Evolutionary conservation across 2,113 vertebrate genomes (phyloP).

Genomic region (Tragelaphus buxtoni): DNA sequence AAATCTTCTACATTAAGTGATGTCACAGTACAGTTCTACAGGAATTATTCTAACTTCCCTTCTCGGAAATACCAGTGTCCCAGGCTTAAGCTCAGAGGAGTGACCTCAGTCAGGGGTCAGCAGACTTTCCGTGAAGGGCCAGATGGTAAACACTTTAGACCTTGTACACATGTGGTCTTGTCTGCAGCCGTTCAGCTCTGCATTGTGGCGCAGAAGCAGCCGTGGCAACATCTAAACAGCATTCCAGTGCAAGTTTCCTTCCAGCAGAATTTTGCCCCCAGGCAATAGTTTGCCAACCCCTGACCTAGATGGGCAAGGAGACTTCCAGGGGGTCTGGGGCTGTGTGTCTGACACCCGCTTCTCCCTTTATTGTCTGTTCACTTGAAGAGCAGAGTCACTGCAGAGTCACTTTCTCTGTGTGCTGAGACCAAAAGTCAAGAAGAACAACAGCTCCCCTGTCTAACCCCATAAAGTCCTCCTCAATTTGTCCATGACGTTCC

Average conservation of each 20-base stretch:
- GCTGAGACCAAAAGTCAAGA: not conserved
- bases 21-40: not conserved
- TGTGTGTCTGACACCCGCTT: not conserved
- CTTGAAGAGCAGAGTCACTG: not conserved
- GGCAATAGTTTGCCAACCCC: not conserved
- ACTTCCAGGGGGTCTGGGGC: not conserved
- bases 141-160: not conserved
- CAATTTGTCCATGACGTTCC: rapidly evolving
- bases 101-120: not conserved
- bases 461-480: not conserved
- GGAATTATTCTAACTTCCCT: not conserved
- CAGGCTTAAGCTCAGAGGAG: not conserved
- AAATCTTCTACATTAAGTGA: not conserved
- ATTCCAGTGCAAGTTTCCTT: not conserved
- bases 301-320: not conserved
- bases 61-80: not conserved
- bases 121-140: rapidly evolving
- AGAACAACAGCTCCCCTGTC: not conserved
- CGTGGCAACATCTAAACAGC: rapidly evolving
- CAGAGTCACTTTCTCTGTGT: not conserved
- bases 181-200: not conserved
- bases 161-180: rapidly evolving
- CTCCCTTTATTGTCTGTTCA: not conserved
- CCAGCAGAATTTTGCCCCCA: not conserved
- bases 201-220: not conserved